Conservation (phyloP, 1,140 invertebrate genomes). For the Teleogryllus occipitalis region DNA sequence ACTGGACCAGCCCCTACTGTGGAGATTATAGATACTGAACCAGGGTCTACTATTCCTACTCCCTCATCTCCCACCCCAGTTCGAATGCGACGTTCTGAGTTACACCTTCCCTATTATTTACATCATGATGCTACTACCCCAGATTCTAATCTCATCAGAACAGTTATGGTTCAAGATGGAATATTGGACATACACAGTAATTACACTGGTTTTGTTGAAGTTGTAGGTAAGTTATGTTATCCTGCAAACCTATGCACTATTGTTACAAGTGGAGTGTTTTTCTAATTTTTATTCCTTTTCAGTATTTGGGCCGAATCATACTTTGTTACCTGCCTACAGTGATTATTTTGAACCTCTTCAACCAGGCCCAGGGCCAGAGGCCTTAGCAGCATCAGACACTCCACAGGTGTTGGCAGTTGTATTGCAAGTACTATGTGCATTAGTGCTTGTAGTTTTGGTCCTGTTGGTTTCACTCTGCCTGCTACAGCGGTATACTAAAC, state of each 20-base stretch:
- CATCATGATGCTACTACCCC: not conserved
- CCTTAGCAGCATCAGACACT: slow-evolving; percentile 31
- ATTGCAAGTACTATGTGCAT: slow-evolving; percentile 45
- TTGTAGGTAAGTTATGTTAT: slow-evolving; percentile 54
- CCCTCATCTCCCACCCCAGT: slow-evolving; percentile 32
- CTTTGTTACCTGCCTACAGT: slow-evolving; percentile 43
- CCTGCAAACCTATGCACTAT: slow-evolving; percentile 12
- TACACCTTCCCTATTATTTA: slow-evolving; percentile 12
- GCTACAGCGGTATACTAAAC: slow-evolving; percentile 61
- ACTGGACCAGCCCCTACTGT: not conserved
- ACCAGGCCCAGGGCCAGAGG: slow-evolving; percentile 32
- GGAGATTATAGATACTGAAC: not conserved
- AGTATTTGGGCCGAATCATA: slow-evolving; percentile 29
- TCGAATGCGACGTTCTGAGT: slow-evolving; percentile 33
- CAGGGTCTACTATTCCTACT: slow-evolving; percentile 21
- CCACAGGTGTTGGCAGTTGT: slow-evolving; percentile 30
- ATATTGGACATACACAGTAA: slow-evolving; percentile 62
- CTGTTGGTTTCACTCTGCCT: slow-evolving; percentile 58
- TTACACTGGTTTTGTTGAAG: slow-evolving; percentile 71
- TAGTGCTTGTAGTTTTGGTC: slow-evolving; percentile 55
- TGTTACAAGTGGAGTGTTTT: not conserved
- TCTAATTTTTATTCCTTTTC: not conserved
- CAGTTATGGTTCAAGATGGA: slow-evolving; percentile 48
- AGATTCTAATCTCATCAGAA: not conserved
- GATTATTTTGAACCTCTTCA: slow-evolving; percentile 47